A percentile compares a stretch with the other conserved stretches of the same genome.
phyloP scores from a whole-genome alignment of 2,888 invertebrate species.

The Nasonovia ribisnigri region DNA sequence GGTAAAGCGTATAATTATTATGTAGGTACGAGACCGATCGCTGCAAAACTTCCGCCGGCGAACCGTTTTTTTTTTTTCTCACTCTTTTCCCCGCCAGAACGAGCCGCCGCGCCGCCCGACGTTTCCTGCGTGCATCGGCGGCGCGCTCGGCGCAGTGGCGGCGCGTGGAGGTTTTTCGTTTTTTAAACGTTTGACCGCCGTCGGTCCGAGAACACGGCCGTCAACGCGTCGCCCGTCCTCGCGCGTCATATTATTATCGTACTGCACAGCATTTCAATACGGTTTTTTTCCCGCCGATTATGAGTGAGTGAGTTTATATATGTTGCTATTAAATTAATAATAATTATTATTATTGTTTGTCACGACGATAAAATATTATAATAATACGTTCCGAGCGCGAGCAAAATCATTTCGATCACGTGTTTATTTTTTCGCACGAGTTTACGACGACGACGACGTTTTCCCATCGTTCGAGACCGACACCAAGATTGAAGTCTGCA shows the following conservation, averaged over 20 bases:
- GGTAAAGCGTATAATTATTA: not conserved
- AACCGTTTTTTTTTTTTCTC: conserved; percentile 17
- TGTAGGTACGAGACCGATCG: not conserved
- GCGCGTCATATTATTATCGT: not conserved
- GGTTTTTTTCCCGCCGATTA: not conserved
- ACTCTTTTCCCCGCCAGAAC: not conserved
- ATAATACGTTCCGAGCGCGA: not conserved
- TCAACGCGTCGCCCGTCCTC: not conserved
- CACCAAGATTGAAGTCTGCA: not conserved
- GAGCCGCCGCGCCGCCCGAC: not conserved
- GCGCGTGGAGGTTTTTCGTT: conserved; percentile 17
- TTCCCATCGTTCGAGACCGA: not conserved
- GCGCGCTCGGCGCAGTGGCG: not conserved
- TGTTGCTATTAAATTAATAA: not conserved
- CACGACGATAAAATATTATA: not conserved
- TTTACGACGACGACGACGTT: not conserved
- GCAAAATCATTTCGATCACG: not conserved
- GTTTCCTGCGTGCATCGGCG: conserved; percentile 23
- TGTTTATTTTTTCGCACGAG: not conserved
- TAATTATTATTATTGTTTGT: not conserved
- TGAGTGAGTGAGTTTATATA: not conserved
- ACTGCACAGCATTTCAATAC: not conserved
- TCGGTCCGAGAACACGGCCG: conserved; percentile 38
- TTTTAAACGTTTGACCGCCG: conserved; percentile 53
- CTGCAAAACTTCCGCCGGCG: not conserved